phyloP scores from a whole-genome alignment of 2,797 vertebrate genomes.

The Sebastes kiyomatsui region DNA sequence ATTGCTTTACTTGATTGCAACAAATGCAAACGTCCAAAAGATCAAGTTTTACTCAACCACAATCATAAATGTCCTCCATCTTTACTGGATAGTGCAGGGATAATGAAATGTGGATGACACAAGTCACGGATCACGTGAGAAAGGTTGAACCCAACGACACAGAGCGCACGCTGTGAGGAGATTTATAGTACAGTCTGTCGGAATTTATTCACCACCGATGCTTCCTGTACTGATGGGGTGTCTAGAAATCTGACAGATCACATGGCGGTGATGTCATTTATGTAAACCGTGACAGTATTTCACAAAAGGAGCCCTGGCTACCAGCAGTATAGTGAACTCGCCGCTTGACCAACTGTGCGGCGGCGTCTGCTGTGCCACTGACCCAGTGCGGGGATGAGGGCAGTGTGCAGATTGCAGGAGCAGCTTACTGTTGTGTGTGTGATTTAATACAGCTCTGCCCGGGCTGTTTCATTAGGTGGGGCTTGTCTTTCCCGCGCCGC shows the following conservation, averaged over 20 bases:
- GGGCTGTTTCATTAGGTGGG: slow-evolving; percentile 73
- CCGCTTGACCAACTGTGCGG: slow-evolving; percentile 13
- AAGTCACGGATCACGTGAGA: background rate
- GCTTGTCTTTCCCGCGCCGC: slow-evolving; percentile 61
- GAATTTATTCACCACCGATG: background rate
- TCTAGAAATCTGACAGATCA: slow-evolving; percentile 19
- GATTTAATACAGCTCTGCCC: slow-evolving; percentile 71
- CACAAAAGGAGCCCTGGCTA: slow-evolving; percentile 9
- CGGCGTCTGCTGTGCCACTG: slow-evolving; percentile 72
- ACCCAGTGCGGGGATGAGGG: slow-evolving; percentile 68
- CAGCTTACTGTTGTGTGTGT: slow-evolving; percentile 66
- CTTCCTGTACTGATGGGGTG: background rate
- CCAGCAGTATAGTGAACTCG: slow-evolving; percentile 8
- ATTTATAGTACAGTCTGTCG: background rate
- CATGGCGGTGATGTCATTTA: slow-evolving; percentile 11
- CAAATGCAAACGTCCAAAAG: background rate
- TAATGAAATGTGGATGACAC: background rate
- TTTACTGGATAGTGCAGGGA: background rate
- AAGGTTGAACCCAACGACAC: background rate
- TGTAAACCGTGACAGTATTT: slow-evolving; percentile 19
- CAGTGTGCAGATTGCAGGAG: slow-evolving; percentile 67
- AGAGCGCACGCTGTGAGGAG: background rate
- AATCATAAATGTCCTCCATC: background rate
- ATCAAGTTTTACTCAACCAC: background rate
- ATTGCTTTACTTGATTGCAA: background rate